These are phyloP conservation scores for Rotaria socialis DNA, from an alignment of 2,888 invertebrate genomes.

Conservation along the genomic window DNA sequence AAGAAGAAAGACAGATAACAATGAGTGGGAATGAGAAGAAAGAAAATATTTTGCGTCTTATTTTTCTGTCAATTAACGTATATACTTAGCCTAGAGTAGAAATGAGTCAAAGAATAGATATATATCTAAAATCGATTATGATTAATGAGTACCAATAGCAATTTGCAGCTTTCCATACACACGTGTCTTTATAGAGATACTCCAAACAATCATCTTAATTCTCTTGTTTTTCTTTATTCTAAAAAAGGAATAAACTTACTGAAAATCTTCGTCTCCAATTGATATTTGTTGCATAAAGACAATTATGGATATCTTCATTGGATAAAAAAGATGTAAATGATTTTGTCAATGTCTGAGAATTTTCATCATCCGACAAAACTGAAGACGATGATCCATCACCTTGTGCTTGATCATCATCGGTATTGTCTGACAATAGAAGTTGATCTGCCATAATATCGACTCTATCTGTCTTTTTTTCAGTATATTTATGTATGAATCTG, in stretches of 20 bases:
- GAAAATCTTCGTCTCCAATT: conserved; percentile 7
- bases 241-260: background rate
- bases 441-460: background rate
- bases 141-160: background rate
- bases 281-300: background rate
- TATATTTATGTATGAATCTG: conserved; percentile 1
- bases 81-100: background rate
- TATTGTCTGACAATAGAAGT: background rate
- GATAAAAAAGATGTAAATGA: conserved; percentile 13
- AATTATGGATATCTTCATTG: background rate
- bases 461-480: background rate
- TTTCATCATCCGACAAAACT: background rate
- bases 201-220: background rate
- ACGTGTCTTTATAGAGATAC: background rate
- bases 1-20: background rate
- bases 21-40: background rate
- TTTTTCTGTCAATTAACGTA: background rate
- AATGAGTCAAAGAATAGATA: background rate
- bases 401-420: conserved; percentile 19
- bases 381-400: conserved; percentile 14
- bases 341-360: background rate
- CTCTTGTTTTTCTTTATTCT: background rate
- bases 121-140: background rate
- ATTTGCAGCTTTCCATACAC: background rate
- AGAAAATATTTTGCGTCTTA: background rate